Percentiles rank a stretch among this genome's conserved stretches.
These are phyloP conservation scores for Todiramphus chloris DNA, from an alignment of 2,113 vertebrate species.

Conservation along the genomic window DNA sequence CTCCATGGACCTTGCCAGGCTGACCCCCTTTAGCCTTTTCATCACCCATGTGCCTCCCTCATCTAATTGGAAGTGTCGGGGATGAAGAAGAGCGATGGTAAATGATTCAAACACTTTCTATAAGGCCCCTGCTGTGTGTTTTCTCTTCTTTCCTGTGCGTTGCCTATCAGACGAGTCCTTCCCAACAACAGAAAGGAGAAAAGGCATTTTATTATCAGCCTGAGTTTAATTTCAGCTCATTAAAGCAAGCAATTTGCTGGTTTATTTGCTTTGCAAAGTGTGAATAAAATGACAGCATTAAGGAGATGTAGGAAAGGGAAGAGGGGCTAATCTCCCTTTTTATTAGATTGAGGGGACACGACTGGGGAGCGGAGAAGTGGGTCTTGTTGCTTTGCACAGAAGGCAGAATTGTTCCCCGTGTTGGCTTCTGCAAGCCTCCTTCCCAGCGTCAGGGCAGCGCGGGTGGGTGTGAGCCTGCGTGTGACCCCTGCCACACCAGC, in stretches of 20 bases:
- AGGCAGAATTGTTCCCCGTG: neutral
- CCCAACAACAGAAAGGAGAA: conserved; percentile 50
- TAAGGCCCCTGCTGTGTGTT: conserved; percentile 10
- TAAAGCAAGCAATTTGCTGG: conserved; percentile 72
- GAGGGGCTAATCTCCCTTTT: conserved; percentile 64
- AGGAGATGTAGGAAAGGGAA: conserved; percentile 38
- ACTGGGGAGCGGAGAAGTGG: neutral
- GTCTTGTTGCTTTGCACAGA: neutral
- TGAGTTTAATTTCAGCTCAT: conserved; percentile 70
- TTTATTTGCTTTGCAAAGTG: conserved; percentile 72
- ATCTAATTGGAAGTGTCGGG: neutral
- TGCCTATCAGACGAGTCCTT: conserved; percentile 41
- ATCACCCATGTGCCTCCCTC: neutral
- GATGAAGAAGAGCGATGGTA: neutral
- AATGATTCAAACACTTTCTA: neutral
- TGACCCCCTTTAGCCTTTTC: neutral
- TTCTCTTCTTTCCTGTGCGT: neutral
- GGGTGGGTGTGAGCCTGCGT: neutral
- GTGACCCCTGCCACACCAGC: neutral
- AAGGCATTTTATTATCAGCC: conserved; percentile 62
- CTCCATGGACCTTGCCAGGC: neutral
- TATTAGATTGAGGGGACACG: conserved; percentile 45
- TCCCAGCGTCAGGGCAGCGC: neutral
- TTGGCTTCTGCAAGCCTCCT: neutral
- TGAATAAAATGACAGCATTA: conserved; percentile 67